Conservation (phyloP, 30 jellyfish, hydroid and myxozoan genomes). For the Aurelia sp. region DNA sequence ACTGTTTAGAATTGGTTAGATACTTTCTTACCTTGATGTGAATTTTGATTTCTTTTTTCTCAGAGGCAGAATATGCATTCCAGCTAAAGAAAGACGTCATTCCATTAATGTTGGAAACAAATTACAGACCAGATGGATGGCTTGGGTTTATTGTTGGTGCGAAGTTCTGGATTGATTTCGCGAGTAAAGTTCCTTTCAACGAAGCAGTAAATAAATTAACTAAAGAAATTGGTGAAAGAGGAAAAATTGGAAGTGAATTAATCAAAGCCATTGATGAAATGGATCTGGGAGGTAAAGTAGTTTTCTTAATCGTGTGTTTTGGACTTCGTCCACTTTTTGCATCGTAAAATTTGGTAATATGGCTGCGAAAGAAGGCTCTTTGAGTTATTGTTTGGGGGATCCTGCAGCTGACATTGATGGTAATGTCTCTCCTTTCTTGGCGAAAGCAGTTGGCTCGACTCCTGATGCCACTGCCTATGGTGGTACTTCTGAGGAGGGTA, state of each 20-base stretch:
- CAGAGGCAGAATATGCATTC: slow-evolving; percentile 94
- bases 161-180: slow-evolving; percentile 81
- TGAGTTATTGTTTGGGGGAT: background rate
- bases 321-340: background rate
- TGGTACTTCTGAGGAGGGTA: too few relatives aligned
- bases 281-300: slow-evolving; percentile 34
- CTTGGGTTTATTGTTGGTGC: slow-evolving; percentile 91
- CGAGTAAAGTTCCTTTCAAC: background rate
- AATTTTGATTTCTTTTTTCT: too few relatives aligned
- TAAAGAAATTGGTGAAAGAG: slow-evolving; percentile 60
- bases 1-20: too few relatives aligned
- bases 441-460: too few relatives aligned
- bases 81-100: slow-evolving; percentile 66
- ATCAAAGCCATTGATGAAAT: slow-evolving; percentile 52
- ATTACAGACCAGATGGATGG: slow-evolving; percentile 91
- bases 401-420: background rate
- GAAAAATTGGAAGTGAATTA: slow-evolving; percentile 27
- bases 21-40: too few relatives aligned
- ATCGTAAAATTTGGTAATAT: background rate
- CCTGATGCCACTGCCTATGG: too few relatives aligned
- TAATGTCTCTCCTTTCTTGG: background rate
- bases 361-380: too few relatives aligned
- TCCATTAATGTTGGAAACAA: slow-evolving; percentile 75
- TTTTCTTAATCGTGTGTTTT: too few relatives aligned
- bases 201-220: slow-evolving; percentile 31